phyloP scores from a whole-genome alignment of 2,888 invertebrate genomes.

The Pecten maximus region DNA sequence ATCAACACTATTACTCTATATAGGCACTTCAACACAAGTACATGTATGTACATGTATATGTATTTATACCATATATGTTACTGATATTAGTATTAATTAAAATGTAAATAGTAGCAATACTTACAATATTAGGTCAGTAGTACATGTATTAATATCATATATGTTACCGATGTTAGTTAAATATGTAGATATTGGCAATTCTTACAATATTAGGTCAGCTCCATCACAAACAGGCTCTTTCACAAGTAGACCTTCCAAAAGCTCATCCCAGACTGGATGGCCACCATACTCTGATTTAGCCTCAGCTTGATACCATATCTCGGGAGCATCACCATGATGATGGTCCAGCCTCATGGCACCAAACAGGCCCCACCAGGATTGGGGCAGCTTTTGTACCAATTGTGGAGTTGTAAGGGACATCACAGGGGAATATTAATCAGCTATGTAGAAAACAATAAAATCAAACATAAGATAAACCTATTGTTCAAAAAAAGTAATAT shows the following conservation, averaged over 20 bases:
- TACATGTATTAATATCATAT: no score
- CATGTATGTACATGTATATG: no score
- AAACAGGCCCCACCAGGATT: neutral
- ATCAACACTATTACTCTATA: no score
- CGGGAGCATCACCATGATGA: neutral
- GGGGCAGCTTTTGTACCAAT: neutral
- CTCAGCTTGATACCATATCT: neutral
- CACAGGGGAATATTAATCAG: neutral
- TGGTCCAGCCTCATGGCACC: constrained; percentile 27
- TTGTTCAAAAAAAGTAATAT: neutral
- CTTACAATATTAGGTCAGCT: neutral
- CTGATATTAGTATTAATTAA: no score
- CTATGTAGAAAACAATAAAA: neutral
- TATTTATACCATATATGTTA: no score
- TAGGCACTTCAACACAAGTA: no score
- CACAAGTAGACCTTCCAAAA: neutral
- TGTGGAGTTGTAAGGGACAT: constrained; percentile 21
- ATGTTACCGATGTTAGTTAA: no score
- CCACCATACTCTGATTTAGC: constrained; percentile 2
- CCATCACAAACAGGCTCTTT: neutral
- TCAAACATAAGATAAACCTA: neutral
- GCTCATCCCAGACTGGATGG: neutral
- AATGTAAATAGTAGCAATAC: no score
- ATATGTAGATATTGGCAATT: no score
- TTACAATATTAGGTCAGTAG: no score